These are phyloP conservation scores for Synergus japonicus DNA, from an alignment of 2,888 invertebrate species.

Conservation along the genomic window DNA sequence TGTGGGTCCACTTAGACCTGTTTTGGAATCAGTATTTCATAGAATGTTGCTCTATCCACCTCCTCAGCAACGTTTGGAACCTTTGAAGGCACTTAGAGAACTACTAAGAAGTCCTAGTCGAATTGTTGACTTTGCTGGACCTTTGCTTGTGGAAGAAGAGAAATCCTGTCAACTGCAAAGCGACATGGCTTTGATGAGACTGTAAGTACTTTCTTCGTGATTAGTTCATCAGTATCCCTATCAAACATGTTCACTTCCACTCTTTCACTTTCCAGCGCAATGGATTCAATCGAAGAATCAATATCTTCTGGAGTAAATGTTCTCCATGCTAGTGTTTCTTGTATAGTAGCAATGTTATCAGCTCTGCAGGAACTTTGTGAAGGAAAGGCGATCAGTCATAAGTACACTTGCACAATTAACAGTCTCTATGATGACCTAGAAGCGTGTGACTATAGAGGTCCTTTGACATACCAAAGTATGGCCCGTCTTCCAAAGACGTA, in stretches of 20 bases:
- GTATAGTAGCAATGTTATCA: constrained; percentile 89
- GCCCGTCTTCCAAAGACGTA: constrained; percentile 90
- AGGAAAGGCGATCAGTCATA: constrained; percentile 85
- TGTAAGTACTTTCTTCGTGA: constrained; percentile 79
- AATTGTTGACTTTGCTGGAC: constrained; percentile 85
- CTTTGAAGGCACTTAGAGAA: constrained; percentile 90
- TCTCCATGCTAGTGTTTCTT: constrained; percentile 89
- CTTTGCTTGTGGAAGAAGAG: constrained; percentile 81
- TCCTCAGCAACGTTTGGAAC: constrained; percentile 90
- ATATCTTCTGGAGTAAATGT: constrained; percentile 89
- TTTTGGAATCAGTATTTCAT: constrained; percentile 95
- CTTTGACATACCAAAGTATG: constrained; percentile 90
- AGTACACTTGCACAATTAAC: constrained; percentile 75
- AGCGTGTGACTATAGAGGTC: constrained; percentile 87
- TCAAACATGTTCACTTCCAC: too few species aligned
- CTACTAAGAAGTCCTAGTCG: constrained; percentile 88
- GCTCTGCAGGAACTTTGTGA: constrained; percentile 89
- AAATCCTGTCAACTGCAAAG: constrained; percentile 82
- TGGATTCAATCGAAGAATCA: constrained; percentile 96
- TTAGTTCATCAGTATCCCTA: too few species aligned
- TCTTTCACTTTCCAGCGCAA: constrained; percentile 81
- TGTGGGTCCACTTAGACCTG: constrained; percentile 91
- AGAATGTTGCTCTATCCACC: constrained; percentile 94
- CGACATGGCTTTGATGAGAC: constrained; percentile 89
- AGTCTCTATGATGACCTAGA: constrained; percentile 73